Evolutionary conservation across 1,140 invertebrate species (phyloP).

Genomic region (Apocrypta bakeri): DNA sequence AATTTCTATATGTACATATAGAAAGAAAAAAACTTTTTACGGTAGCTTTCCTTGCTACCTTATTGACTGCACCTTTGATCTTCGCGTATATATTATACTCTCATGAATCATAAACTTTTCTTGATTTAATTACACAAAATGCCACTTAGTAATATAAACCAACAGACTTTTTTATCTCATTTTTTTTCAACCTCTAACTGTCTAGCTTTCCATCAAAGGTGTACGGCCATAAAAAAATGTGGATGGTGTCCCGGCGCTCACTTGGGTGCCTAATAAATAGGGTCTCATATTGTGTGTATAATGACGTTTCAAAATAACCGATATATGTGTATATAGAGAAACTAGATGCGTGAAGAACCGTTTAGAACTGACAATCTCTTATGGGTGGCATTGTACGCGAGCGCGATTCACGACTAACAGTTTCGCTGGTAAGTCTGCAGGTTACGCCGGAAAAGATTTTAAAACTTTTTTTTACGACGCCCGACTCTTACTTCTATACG

Average conservation of each 20-base stretch:
- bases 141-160: background rate
- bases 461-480: background rate
- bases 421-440: background rate
- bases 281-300: background rate
- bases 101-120: background rate
- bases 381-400: background rate
- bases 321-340: too few species aligned
- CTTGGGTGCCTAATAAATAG: background rate
- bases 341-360: background rate
- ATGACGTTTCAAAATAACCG: too few species aligned
- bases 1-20: background rate
- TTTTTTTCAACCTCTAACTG: background rate
- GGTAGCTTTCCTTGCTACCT: background rate
- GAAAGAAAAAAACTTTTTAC: background rate
- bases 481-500: too few species aligned
- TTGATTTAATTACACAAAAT: background rate
- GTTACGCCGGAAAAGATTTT: background rate
- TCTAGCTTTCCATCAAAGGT: background rate
- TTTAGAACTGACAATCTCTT: background rate
- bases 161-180: background rate
- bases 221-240: too few species aligned
- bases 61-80: background rate
- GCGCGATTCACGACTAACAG: background rate
- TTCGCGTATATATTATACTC: background rate
- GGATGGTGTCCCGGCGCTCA: too few species aligned